Conservation (phyloP, 92 coral and sea anemone species). For the Nematostella vectensis region DNA sequence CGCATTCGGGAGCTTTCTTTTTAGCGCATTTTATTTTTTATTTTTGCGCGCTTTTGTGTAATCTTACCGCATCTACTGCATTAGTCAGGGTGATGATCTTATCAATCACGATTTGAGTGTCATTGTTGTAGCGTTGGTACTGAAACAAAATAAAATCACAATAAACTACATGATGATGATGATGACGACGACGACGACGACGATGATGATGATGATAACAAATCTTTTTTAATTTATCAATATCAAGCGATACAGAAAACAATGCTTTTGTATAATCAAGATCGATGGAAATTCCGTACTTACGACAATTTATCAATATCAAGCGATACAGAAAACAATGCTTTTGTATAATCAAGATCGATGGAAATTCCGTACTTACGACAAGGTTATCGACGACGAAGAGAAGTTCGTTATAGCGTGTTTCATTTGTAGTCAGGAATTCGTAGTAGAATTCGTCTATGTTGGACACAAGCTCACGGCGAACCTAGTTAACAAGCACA, state of each 20-base stretch:
- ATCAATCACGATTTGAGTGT: constrained; percentile 36
- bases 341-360: too few species aligned
- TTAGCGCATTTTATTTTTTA: too few species aligned
- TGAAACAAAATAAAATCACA: constrained; percentile 8
- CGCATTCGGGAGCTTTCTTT: too few species aligned
- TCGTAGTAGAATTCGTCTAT: constrained; percentile 23
- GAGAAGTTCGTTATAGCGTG: constrained; percentile 28
- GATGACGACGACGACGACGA: not conserved
- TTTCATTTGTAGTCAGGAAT: constrained; percentile 33
- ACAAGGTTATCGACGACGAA: constrained; percentile 20
- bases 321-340: too few species aligned
- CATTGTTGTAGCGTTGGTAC: constrained; percentile 41
- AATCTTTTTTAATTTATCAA: too few species aligned
- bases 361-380: too few species aligned
- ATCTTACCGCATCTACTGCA: constrained; percentile 68
- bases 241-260: too few species aligned
- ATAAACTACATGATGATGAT: not conserved
- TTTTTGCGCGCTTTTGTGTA: too few species aligned
- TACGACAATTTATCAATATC: too few species aligned
- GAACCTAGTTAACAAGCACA: too few species aligned
- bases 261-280: too few species aligned
- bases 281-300: too few species aligned
- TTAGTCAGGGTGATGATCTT: constrained; percentile 34
- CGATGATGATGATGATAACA: not conserved
- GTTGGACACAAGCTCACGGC: constrained; percentile 18